Evolutionary conservation across 2,888 invertebrate genomes (phyloP).

Genomic region (Pollenia labialis): DNA sequence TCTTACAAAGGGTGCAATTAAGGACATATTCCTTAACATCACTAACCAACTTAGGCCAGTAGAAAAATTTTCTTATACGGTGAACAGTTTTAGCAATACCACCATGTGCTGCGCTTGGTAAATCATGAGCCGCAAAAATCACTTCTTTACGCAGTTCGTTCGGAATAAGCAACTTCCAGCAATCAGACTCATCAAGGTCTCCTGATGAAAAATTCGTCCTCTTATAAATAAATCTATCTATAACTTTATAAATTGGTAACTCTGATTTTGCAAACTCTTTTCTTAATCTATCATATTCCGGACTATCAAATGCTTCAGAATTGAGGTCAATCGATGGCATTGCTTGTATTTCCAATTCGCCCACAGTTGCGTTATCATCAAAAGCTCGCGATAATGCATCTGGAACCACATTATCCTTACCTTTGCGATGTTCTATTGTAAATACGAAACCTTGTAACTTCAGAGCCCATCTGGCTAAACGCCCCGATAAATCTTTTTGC

Average conservation of each 20-base stretch:
- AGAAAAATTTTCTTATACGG: constrained; percentile 25
- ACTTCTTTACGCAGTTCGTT: constrained; percentile 10
- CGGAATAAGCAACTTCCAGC: not conserved
- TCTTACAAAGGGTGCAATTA: constrained; percentile 1
- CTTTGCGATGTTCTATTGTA: no score
- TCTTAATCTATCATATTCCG: not conserved
- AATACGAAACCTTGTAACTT: no score
- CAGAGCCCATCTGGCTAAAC: no score
- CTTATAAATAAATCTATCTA: constrained; percentile 30
- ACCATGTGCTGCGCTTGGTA: not conserved
- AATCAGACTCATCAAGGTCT: not conserved
- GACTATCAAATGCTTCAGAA: not conserved
- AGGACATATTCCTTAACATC: constrained; percentile 9
- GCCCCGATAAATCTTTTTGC: no score
- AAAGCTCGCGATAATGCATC: no score
- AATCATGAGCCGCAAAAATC: not conserved
- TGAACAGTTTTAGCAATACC: constrained; percentile 8
- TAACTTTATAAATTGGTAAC: not conserved
- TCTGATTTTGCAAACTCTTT: not conserved
- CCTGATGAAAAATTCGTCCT: not conserved
- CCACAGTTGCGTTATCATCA: no score
- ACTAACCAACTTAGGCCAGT: not conserved
- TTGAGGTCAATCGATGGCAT: not conserved
- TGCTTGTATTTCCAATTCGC: no score
- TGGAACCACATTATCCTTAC: no score